Percentiles rank a stretch among this genome's conserved stretches.
phyloP scores from a whole-genome alignment of 30 jellyfish, hydroid and myxozoan species.

The Aurelia aurita complex sp. Pacific region DNA sequence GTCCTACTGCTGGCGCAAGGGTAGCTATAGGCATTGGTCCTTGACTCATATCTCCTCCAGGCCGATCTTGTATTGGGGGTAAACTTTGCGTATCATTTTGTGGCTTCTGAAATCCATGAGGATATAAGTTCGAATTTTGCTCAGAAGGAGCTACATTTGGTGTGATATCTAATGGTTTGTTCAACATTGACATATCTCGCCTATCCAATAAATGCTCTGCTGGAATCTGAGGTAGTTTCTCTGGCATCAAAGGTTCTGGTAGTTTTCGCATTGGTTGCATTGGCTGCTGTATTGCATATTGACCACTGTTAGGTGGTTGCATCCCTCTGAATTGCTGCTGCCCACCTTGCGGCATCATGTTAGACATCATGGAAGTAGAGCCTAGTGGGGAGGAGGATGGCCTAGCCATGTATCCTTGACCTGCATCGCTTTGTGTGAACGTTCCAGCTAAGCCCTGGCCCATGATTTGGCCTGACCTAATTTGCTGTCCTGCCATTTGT shows the following conservation, averaged over 20 bases:
- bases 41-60: neutral
- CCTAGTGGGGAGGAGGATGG: neutral
- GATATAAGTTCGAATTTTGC: neutral
- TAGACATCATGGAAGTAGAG: neutral
- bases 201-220: conserved; percentile 18
- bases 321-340: neutral
- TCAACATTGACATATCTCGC: neutral
- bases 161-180: neutral
- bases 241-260: conserved; percentile 67
- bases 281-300: conserved; percentile 22
- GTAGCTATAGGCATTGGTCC: neutral
- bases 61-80: neutral
- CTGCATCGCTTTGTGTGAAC: neutral
- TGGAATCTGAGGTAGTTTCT: neutral
- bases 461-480: neutral
- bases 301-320: neutral
- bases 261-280: conserved; percentile 36
- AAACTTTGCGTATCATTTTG: neutral
- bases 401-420: neutral
- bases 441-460: neutral
- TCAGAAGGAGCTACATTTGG: neutral
- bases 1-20: neutral
- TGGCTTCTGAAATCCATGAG: neutral
- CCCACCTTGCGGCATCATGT: neutral
- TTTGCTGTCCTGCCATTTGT: neutral